Percentiles rank a stretch among this genome's conserved stretches.
These are phyloP conservation scores for Drosophila suzukii DNA, from an alignment of 1,140 invertebrate species.

Conservation along the genomic window DNA sequence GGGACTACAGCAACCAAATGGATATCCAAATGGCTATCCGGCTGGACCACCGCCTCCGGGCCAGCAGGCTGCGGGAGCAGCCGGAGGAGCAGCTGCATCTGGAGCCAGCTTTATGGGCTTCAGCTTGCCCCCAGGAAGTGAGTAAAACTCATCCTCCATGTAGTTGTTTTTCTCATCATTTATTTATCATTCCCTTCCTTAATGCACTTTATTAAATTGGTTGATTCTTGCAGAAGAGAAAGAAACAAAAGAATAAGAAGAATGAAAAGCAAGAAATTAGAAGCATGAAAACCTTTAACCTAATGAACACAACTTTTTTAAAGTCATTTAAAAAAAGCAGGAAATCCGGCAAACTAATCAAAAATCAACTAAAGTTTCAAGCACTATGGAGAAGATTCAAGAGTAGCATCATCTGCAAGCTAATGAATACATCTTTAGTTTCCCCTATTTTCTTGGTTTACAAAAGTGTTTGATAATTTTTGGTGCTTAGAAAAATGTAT, in stretches of 20 bases:
- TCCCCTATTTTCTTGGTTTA: not conserved
- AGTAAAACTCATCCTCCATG: conserved; percentile 40
- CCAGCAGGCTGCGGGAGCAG: conserved; percentile 36
- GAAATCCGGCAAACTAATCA: not conserved
- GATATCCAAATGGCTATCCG: conserved; percentile 53
- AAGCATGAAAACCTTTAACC: not conserved
- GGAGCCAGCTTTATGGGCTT: conserved; percentile 76
- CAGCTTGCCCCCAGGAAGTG: conserved; percentile 77
- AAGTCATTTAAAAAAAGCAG: not conserved
- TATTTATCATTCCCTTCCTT: not conserved
- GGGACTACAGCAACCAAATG: conserved; percentile 59
- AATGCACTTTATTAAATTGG: conserved; percentile 8
- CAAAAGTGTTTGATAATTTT: conserved; percentile 9
- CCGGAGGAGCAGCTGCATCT: conserved; percentile 38
- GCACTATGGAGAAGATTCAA: not conserved
- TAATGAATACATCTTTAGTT: not conserved
- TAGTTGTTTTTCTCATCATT: not conserved
- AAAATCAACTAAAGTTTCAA: not conserved
- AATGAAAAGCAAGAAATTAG: not conserved
- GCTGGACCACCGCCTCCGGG: conserved; percentile 33
- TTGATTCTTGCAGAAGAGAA: conserved; percentile 2
- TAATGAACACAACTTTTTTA: not conserved
- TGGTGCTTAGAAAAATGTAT: not conserved
- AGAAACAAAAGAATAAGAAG: not conserved
- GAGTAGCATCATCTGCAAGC: not conserved